Conservation (phyloP, 2,888 invertebrate species). For the Euplagia quadripunctaria region DNA sequence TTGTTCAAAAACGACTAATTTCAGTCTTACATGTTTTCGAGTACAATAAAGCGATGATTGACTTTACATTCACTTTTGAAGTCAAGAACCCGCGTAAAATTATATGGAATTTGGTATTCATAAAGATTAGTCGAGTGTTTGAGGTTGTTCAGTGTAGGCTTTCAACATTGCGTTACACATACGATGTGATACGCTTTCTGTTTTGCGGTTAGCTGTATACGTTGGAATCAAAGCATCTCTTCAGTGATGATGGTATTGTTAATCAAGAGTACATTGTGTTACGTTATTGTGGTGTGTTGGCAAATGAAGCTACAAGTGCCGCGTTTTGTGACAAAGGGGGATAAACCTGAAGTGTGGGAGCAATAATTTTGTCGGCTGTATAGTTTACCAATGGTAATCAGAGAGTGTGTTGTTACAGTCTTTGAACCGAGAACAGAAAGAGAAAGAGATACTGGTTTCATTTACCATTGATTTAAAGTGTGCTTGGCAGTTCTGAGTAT, state of each 20-base stretch:
- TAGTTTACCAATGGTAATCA: background rate
- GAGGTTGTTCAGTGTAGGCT: conserved; percentile 38
- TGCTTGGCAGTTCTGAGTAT: too few species aligned
- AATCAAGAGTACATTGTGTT: conserved; percentile 51
- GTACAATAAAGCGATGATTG: background rate
- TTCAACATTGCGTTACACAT: conserved; percentile 23
- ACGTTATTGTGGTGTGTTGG: conserved; percentile 30
- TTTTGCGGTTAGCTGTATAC: conserved; percentile 29
- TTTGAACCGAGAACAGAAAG: background rate
- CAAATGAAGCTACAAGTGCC: conserved; percentile 8
- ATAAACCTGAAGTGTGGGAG: conserved; percentile 6
- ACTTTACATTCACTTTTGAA: conserved; percentile 18
- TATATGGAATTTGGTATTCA: conserved; percentile 8
- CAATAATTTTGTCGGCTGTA: background rate
- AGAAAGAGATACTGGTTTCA: too few species aligned
- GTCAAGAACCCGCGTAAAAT: conserved; percentile 6
- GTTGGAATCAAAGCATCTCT: conserved; percentile 41
- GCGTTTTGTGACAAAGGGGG: conserved; percentile 33
- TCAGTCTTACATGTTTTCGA: too few species aligned
- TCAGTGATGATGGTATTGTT: conserved; percentile 44
- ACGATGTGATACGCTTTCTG: conserved; percentile 39
- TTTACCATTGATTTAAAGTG: too few species aligned
- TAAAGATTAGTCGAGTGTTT: conserved; percentile 21
- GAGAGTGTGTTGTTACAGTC: conserved; percentile 6
- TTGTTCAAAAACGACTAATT: too few species aligned